Evolutionary conservation across 2,113 vertebrate genomes (phyloP).

Genomic region (Pseudolaguvia tuberculata): DNA sequence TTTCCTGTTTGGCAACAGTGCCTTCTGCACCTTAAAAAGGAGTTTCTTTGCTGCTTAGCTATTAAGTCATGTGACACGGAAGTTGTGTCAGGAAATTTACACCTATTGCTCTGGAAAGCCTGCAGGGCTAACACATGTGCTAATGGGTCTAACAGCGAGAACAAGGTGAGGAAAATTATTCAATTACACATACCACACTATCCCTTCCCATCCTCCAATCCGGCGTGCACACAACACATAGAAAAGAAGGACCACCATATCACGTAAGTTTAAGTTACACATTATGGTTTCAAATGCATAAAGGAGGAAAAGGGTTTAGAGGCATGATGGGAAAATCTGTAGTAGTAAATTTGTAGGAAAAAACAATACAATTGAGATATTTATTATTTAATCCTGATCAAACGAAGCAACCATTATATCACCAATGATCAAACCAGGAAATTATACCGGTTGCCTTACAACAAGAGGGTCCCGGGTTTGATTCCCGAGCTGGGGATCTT

Average conservation of each 20-base stretch:
- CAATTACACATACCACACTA: slow-evolving; percentile 16
- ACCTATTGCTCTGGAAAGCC: slow-evolving; percentile 11
- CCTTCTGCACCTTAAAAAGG: background rate
- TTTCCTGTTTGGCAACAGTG: no score
- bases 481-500: no score
- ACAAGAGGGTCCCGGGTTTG: no score
- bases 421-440: background rate
- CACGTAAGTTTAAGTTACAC: background rate
- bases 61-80: background rate
- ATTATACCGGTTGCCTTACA: no score
- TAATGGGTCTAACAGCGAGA: slow-evolving; percentile 33
- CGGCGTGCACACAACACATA: background rate
- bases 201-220: background rate
- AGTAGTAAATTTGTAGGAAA: background rate
- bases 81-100: slow-evolving; percentile 17
- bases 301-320: background rate
- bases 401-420: background rate
- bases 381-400: background rate
- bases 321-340: background rate
- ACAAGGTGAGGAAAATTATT: slow-evolving; percentile 36
- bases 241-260: background rate
- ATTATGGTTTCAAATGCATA: no score
- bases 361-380: background rate
- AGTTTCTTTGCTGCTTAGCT: background rate
- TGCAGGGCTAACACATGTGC: slow-evolving; percentile 14